Evolutionary conservation across 1,140 invertebrate species (phyloP), one percentile per base, ranked within the genome.

Genomic region (Drosophila parvula): DNA sequence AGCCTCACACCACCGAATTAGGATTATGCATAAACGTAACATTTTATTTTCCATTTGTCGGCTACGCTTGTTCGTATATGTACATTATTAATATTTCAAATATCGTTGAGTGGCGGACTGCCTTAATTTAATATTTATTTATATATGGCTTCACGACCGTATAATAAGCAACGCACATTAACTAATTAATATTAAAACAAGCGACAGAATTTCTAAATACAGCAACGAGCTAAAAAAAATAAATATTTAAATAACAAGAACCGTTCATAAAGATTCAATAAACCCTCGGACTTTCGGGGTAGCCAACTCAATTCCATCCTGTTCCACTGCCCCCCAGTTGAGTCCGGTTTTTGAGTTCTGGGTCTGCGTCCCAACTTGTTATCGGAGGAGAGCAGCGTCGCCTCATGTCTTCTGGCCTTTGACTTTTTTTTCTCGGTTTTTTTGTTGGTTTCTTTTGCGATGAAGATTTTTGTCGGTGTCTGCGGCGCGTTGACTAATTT

Each of bases 131-230:
- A 70, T 74, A 83, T 86, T 63, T 88, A 61, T 82, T 83, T 80
- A 83, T 74, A 64, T 65, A 34, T 27, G 34, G 51, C 47, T 71
- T 53, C 74, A 34, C 47, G 59, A 61, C 70, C 77, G 38, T 70
- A 68, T 83, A 88, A 83, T 74, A 65, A 83, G 71, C 63, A 57
- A 44, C 30, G 73, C 65, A 63, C 82, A 69, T 78, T 79, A 51
- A 79, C 83, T 88, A 86, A 86, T 88, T 86, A 82, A 82, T 79
- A 82, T 86, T 79, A 32, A 88, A 86, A 82, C 82, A 81, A 86
- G 73, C 62, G 36, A 38, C 40, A 32, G 58, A 12, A 41, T 59
- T 70, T 71, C 51, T 71, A 71, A 71, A 71, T 71, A 27, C 65
- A 71, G 69, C 34, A 43, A 32, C 28, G 34, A n/a, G 32, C 62